Conservation (phyloP, 2,113 vertebrate genomes). For the Clupea harengus region DNA sequence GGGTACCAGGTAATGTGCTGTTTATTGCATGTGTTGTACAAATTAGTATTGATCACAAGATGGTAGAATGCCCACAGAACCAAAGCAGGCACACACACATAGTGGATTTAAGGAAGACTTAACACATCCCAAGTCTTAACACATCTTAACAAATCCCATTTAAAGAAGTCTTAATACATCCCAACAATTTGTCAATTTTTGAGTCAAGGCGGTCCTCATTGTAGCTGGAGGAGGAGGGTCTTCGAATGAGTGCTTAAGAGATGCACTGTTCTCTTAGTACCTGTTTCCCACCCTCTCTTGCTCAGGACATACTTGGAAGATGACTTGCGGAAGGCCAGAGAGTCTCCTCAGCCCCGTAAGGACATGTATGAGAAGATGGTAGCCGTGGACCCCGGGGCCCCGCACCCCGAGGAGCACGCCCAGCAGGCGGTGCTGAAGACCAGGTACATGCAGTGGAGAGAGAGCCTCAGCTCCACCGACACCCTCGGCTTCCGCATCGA, state of each 20-base stretch:
- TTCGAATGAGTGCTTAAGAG: background rate
- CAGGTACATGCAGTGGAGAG: conserved; percentile 87
- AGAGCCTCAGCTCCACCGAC: conserved; percentile 81
- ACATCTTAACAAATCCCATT: no score
- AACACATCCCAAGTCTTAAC: no score
- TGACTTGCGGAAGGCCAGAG: conserved; percentile 73
- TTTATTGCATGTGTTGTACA: background rate
- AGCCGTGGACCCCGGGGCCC: conserved; percentile 77
- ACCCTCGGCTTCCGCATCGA: conserved; percentile 85
- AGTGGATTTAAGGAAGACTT: no score
- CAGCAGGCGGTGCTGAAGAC: conserved; percentile 79
- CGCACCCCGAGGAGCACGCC: conserved; percentile 71
- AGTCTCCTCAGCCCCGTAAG: conserved; percentile 74
- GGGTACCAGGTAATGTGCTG: conserved; percentile 74
- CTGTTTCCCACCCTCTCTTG: background rate
- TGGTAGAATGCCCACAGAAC: no score
- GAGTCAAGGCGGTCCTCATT: background rate
- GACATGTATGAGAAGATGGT: conserved; percentile 89
- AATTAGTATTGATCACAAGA: background rate
- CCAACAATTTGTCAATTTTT: no score
- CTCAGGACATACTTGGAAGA: conserved; percentile 81
- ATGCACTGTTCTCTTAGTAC: background rate
- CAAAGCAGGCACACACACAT: no score
- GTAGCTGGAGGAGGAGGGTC: background rate
- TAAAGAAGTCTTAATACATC: no score